Evolutionary conservation across 2,113 vertebrate species (phyloP).

Genomic region (Platichthys flesus): DNA sequence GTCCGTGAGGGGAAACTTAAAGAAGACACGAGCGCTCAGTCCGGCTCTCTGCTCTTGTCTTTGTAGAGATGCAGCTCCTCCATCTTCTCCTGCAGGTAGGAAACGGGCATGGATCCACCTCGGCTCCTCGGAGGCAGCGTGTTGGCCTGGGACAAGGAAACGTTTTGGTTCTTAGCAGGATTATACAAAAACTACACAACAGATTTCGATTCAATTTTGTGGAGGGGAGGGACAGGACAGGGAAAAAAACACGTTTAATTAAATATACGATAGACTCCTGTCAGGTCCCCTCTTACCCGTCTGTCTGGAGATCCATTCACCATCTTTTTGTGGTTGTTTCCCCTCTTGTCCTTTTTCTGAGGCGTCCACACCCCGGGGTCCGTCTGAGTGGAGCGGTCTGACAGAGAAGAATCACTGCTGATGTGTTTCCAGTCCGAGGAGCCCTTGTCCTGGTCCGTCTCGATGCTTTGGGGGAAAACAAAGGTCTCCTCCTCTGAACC

Average conservation of each 20-base stretch:
- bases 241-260: too few species aligned
- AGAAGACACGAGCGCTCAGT: conserved; percentile 61
- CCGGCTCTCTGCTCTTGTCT: conserved; percentile 82
- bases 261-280: too few species aligned
- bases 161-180: background rate
- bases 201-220: too few species aligned
- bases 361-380: conserved; percentile 77
- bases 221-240: too few species aligned
- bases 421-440: conserved; percentile 23
- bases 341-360: conserved; percentile 63
- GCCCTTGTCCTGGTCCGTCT: conserved; percentile 68
- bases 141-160: conserved; percentile 48
- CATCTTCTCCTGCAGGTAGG: conserved; percentile 81
- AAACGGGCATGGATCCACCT: conserved; percentile 75
- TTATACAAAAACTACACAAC: too few species aligned
- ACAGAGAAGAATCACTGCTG: conserved; percentile 37
- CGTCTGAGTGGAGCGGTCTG: conserved; percentile 80
- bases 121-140: conserved; percentile 58
- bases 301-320: conserved; percentile 48
- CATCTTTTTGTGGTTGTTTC: conserved; percentile 50
- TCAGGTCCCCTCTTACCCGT: conserved; percentile 51
- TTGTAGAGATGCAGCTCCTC: conserved; percentile 81
- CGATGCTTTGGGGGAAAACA: conserved; percentile 77
- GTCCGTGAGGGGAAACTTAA: conserved; percentile 11
- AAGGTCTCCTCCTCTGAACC: conserved; percentile 85